phyloP scores from a whole-genome alignment of 2,797 vertebrate genomes.

The Pangasius sanitwongsei region DNA sequence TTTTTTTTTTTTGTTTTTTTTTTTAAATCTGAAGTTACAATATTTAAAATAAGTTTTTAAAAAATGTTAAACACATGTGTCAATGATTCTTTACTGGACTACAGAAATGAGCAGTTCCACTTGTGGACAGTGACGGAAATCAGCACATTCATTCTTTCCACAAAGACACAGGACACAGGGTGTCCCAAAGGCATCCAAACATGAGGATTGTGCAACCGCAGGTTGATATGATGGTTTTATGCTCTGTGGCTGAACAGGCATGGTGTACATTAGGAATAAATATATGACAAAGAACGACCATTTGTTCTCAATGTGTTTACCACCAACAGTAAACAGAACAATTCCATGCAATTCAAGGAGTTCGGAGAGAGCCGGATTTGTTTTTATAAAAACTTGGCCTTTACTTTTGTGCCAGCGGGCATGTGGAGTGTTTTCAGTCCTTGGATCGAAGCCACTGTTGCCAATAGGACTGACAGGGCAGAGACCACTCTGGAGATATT shows the following conservation, averaged over 20 bases:
- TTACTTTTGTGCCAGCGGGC: neutral
- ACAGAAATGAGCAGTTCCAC: neutral
- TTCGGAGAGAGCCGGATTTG: neutral
- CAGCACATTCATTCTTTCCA: neutral
- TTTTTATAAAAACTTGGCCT: neutral
- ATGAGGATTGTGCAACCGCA: neutral
- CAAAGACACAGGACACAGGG: neutral
- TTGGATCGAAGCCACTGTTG: neutral
- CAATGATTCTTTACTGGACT: neutral
- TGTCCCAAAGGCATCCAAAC: neutral
- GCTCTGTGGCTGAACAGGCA: neutral
- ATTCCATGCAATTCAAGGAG: neutral
- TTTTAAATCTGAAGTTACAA: neutral
- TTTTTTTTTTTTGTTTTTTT: neutral
- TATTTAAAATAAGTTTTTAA: neutral
- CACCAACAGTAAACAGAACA: conserved; percentile 9
- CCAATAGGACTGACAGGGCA: neutral
- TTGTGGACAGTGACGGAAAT: neutral
- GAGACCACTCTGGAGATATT: neutral
- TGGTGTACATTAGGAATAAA: conserved; percentile 8
- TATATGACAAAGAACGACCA: conserved; percentile 11
- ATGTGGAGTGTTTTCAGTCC: neutral
- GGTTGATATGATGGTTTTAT: neutral
- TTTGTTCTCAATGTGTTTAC: conserved; percentile 31
- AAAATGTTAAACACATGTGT: neutral